Base-by-base conservation (phyloP, 2,113 vertebrate genomes). In the Oncorhynchus kisutch region DNA sequence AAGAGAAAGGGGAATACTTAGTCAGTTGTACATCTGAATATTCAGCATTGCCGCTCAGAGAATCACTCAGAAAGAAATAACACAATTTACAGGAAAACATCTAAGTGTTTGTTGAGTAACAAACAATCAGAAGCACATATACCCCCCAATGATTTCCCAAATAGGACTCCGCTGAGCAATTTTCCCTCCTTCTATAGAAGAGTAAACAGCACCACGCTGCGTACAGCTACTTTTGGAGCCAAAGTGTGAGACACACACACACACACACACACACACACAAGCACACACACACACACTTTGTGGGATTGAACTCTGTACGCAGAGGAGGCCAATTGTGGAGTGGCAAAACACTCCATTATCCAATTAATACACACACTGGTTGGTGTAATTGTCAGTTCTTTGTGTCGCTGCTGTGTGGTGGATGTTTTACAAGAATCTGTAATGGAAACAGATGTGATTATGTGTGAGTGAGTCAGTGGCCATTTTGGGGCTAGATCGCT, bases 381-480 rank as follows among this genome's bases (percentile, higher is more conserved):
- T 65, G 77, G 82, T 81, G 73, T 87, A 86, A 89, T 87, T 86
- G 84, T 86, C 75, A 75, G 78, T 84, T 74, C 80, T 87, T 87
- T 89, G 83, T 87, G 79, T 76, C 70, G 60, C 49, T 29, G 16
- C 67, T n/a, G 20, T 27, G 27, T 70, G 80, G 77, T 85, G 64
- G 27, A 18, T 3, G 12, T 34, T 22, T 25, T 45, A 66, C 29
- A 62, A 73, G 70, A 45, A 45, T 45, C 71, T 76, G 73, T 84
- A 84, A 88, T 85, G 85, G 82, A 87, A 85, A 84, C 82, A 77
- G 81, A 88, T 85, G 84, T 82, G 82, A 89, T 85, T 86, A 87
- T 81, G 82, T 87, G 67, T 79, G 74, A 71, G 77, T 82, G 84
- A 89, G 69, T 80, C 78, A 71, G 85, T 86, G 88, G 80, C 74